Evolutionary conservation across 2,797 vertebrate species (phyloP), one percentile per base, ranked within the genome.

Genomic region (Cirrhinus mrigala): DNA sequence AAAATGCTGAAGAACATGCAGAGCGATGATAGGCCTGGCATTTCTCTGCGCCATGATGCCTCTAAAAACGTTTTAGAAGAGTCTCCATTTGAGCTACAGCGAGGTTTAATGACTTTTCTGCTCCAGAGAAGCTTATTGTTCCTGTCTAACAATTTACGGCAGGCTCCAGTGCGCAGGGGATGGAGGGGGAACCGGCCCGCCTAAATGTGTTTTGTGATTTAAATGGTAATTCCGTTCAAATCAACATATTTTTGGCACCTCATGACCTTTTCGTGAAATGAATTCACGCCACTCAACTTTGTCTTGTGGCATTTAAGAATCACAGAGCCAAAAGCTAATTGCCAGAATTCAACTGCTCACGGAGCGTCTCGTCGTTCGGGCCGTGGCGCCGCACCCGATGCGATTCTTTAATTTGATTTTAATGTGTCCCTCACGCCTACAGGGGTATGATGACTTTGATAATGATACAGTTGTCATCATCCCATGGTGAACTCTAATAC

Each of bases 401-500:
- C 92, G 91, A 94, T 87, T 79, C 81, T 94, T 92, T 96, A 96
- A 96, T 96, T 94, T 92, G 94, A 95, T 96, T 96, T 96, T 96
- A 96, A 96, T 96, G 95, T 90, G 89, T 92, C 93, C 95, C 93
- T 91, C 92, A 94, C 93, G 92, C 92, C 92, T 92, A 94, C 93
- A 92, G 91, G 92, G 92, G 92, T 94, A 94, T 87, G 82, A 91
- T 89, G 89, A 80, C 86, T 88, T 86, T 89, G 88, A 92, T 95
- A 95, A 96, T 95, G 95, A 95, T 95, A 93, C 94, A 90, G 93
- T 94, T 95, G 94, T 93, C 93, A 95, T 92, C 93, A 94, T 92
- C 92, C 92, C 92, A 89, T 88, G 91, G 93, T 91, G 92, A 95
- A 92, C 91, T 94, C 90, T 95, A 92, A 93, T 95, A 95, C 92